Percentiles rank a stretch among this genome's conserved stretches.
phyloP scores from a whole-genome alignment of 92 coral and sea anemone genomes.

The Zoanthus sociatus region DNA sequence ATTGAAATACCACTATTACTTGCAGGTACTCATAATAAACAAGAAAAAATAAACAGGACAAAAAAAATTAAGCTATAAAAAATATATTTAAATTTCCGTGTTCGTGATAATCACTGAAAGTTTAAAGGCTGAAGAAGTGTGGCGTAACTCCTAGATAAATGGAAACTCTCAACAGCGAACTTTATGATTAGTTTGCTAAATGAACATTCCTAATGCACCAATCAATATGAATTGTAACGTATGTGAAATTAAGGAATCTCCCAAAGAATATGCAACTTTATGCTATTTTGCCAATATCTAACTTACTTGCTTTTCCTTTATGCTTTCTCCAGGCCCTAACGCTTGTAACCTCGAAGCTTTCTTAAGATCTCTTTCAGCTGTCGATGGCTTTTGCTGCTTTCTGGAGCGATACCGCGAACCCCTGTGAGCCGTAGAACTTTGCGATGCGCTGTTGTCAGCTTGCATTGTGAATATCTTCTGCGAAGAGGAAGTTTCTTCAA shows the following conservation, averaged over 20 bases:
- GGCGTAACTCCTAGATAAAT: not conserved
- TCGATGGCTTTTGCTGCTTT: conserved; percentile 91
- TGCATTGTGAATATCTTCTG: not conserved
- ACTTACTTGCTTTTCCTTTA: conserved; percentile 96
- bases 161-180: not conserved
- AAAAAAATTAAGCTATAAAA: no score
- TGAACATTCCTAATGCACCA: conserved; percentile 38
- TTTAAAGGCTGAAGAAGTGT: not conserved
- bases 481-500: not conserved
- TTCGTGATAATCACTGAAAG: not conserved
- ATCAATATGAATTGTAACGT: not conserved
- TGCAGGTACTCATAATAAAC: no score
- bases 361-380: conserved; percentile 96
- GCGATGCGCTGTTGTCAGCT: conserved; percentile 58
- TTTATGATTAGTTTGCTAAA: not conserved
- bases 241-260: not conserved
- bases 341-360: conserved; percentile 95
- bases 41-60: no score
- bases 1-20: no score
- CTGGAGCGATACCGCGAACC: conserved; percentile 84
- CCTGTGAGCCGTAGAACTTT: conserved; percentile 33
- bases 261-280: not conserved
- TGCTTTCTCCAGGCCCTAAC: conserved; percentile 95
- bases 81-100: not conserved
- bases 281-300: not conserved